Evolutionary conservation across 2,113 vertebrate genomes (phyloP), one percentile per base, ranked within the genome.

Genomic region (Synodontis membranacea): DNA sequence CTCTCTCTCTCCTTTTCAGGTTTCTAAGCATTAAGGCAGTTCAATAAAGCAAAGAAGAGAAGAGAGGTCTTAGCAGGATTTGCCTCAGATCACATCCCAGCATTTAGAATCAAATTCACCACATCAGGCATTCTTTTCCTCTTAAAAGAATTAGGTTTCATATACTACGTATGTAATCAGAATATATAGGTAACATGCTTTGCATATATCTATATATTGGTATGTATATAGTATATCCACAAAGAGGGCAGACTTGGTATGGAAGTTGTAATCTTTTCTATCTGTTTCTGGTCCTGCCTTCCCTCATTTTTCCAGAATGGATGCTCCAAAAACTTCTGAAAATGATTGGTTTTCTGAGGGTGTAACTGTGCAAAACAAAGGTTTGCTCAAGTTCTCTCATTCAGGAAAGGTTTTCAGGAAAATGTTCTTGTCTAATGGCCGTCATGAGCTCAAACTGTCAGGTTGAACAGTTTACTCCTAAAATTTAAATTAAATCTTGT

Each of bases 301-400:
- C 94, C 94, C 95, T 94, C 94, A n/a, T 94, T 95, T 88, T 68
- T 85, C 76, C 84, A 52, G 39, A 70, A 34, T 15, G 48, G 48
- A 72, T 84, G 86, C 84, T 95, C 95, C 94, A 95, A 86, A 96
- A 95, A 96, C 94, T 95, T 94, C 91, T 93, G 95, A 94, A 91
- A 87, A 94, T 95, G 95, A 75, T 75, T 46, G 11, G 5, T 48
- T 96, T 95, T 89, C 90, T 95, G 94, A 95, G 94, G 94, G 96
- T 93, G 94, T 94, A 95, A 95, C 96, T 96, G 96, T 96, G 96
- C 96, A 95, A 96, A 96, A 95, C 96, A 96, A 97, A 95, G 93
- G 95, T 96, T 95, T 95, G 86, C 88, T 94, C 93, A 95, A 94
- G 92, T 93, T 94, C 94, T 93, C 94, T 93, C 93, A 94, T 96